phyloP scores from a whole-genome alignment of 64 coral and sea anemone species.

The Stichodactyla helianthus region DNA sequence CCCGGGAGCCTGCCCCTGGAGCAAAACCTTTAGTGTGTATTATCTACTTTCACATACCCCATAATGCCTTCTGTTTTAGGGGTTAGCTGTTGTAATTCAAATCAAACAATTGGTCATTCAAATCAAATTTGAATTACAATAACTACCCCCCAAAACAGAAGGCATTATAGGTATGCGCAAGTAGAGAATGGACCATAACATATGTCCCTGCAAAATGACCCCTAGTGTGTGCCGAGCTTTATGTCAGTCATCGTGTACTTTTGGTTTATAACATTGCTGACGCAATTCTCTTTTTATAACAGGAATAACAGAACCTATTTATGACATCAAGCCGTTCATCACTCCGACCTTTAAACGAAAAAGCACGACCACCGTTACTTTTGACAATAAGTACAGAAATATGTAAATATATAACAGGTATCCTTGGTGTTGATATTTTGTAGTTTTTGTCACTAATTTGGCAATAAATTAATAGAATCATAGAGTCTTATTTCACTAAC shows the following conservation, averaged over 20 bases:
- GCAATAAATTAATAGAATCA: too few species aligned
- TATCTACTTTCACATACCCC: too few species aligned
- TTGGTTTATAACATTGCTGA: background rate
- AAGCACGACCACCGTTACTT: conserved; percentile 20
- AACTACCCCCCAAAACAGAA: too few species aligned
- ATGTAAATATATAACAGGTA: conserved; percentile 26
- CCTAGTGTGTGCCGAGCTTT: background rate
- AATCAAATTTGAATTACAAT: too few species aligned
- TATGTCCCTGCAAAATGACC: background rate
- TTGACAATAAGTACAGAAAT: conserved; percentile 65
- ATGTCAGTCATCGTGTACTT: background rate
- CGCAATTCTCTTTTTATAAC: background rate
- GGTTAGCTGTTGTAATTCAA: too few species aligned
- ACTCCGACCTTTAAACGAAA: conserved; percentile 42
- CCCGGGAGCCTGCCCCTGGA: too few species aligned
- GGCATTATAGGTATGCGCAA: too few species aligned
- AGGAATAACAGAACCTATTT: conserved; percentile 65
- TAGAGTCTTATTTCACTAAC: too few species aligned
- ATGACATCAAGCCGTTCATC: conserved; percentile 50
- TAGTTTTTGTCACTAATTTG: background rate
- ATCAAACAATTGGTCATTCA: too few species aligned
- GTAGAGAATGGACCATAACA: background rate
- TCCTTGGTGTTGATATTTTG: background rate
- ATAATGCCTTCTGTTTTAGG: too few species aligned
- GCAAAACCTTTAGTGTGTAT: too few species aligned